phyloP scores from a whole-genome alignment of 2,888 invertebrate genomes.

The Spatulosminthurus flaviceps region DNA sequence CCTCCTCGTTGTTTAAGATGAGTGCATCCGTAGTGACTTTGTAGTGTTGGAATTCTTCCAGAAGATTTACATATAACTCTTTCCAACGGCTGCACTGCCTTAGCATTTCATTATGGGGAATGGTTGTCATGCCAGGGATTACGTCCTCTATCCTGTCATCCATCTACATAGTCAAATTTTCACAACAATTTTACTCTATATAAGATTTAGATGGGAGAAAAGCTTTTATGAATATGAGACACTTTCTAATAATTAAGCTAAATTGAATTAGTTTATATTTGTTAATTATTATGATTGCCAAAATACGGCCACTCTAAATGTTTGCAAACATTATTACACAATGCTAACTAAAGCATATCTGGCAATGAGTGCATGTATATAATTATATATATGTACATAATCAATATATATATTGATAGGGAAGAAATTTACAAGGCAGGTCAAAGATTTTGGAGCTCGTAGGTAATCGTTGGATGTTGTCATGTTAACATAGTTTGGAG shows the following conservation, averaged over 20 bases:
- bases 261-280: no score
- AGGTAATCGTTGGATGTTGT: not conserved
- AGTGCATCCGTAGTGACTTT: conserved; percentile 40
- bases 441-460: not conserved
- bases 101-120: conserved; percentile 39
- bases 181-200: not conserved
- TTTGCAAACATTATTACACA: no score
- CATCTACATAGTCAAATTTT: conserved; percentile 7
- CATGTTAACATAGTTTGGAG: not conserved
- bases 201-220: no score
- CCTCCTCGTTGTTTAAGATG: conserved; percentile 35
- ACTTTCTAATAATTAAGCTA: no score
- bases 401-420: no score
- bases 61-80: conserved; percentile 40
- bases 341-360: no score
- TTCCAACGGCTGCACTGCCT: conserved; percentile 45
- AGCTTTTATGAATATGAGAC: no score
- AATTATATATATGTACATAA: no score
- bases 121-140: conserved; percentile 1
- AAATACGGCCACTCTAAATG: no score
- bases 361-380: no score
- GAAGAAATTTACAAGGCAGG: not conserved
- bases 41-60: conserved; percentile 48
- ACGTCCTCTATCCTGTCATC: conserved; percentile 31
- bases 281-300: no score